A percentile compares a stretch with the other conserved stretches of the same genome.
phyloP scores from a whole-genome alignment of 2,797 vertebrate genomes.

The Sciurus carolinensis region DNA sequence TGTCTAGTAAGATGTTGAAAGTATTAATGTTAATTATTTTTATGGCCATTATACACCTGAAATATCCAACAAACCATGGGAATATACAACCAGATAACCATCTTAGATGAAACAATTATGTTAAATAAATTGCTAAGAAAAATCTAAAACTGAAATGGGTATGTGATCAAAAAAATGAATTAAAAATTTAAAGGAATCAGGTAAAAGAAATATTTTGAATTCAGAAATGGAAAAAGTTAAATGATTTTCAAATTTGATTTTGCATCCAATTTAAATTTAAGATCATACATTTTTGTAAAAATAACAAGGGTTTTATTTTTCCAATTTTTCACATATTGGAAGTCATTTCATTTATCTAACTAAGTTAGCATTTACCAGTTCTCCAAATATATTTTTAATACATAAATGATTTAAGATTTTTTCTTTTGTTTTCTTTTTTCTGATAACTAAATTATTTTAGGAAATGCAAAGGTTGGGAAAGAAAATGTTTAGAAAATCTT shows the following conservation, averaged over 20 bases:
- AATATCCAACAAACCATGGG: not conserved
- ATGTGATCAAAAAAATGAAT: too few species aligned
- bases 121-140: slow-evolving; percentile 32
- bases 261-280: not conserved
- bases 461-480: slow-evolving; percentile 5
- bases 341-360: slow-evolving; percentile 1
- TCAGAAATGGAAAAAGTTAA: not conserved
- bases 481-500: slow-evolving; percentile 37
- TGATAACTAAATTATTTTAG: not conserved
- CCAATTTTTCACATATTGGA: not conserved
- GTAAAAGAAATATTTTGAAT: slow-evolving; percentile 25
- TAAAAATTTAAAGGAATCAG: not conserved
- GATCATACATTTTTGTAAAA: not conserved
- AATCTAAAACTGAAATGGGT: not conserved
- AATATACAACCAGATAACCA: not conserved
- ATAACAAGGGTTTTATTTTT: slow-evolving; percentile 22
- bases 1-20: slow-evolving; percentile 12
- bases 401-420: slow-evolving; percentile 27
- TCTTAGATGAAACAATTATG: not conserved
- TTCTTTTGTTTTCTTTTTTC: not conserved
- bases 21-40: not conserved
- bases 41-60: not conserved
- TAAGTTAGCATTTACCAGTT: not conserved
- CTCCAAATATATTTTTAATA: slow-evolving; percentile 55
- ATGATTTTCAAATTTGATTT: slow-evolving; percentile 29